Evolutionary conservation across 2,113 vertebrate species (phyloP), one percentile per base, ranked within the genome.

Genomic region (Neolamprologus sp.): DNA sequence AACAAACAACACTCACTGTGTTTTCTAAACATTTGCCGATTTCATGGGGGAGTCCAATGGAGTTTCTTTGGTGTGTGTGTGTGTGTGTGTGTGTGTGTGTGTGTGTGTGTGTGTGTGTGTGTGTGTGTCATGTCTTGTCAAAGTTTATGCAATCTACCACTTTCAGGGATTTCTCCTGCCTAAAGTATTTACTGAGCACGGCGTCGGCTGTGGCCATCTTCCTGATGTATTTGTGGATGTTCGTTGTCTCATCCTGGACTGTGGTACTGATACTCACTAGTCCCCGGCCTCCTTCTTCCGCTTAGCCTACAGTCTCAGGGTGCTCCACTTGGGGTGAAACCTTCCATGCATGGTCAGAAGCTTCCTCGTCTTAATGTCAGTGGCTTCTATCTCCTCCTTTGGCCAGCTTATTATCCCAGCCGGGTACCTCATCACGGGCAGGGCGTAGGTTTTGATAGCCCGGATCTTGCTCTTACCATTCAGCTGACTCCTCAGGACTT

Each of bases 381-480:
- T 63, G 28, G 28, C 5, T 19, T 63, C 28, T 33, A 37, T 37
- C 19, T 37, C 60, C 60, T 33, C 58, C 16, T 33, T 63, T 63
- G 16, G 9, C 2, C 16, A 63, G 58, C 28, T 33, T 33, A 19
- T 63, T 63, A 63, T 7, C 16, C 28, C 57, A 60, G 57, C 16
- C 0, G 2, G 28, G 5, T 63, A 63, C 28, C 4, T 63, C 0
- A 33, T 63, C 9, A 33, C 0, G 5, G 58, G 28, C 16, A 33
- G 58, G 5, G 16, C 5, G 0, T 19, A 63, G 9, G 4, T 63
- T 0, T 63, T 33, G 28, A 33, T 11, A 63, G 28, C 58, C 58
- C 1, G 0, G 28, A 60, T 33, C 58, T 33, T 63, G 28, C 33
- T 33, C 58, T 33, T 63, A 19, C 28, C 16, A 1, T 63, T 60